A percentile compares a stretch with the other conserved stretches of the same genome.
Evolutionary conservation across 1,140 invertebrate species (phyloP).

Genomic region (Hirudo medicinalis): DNA sequence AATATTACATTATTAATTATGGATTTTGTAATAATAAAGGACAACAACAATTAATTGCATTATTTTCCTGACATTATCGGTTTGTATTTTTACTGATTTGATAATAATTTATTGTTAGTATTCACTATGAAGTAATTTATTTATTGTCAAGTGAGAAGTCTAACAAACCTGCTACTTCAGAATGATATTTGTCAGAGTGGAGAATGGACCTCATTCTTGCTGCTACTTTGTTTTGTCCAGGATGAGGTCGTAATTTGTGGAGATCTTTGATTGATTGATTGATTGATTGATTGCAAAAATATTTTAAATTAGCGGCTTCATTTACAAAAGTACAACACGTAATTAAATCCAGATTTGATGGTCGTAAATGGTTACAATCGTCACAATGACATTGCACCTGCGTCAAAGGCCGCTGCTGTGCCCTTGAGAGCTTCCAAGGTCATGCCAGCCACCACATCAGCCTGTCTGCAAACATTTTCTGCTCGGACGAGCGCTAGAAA

Average conservation of each 20-base stretch:
- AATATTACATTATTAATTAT: no score
- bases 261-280: conserved; percentile 43
- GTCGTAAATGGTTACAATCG: no score
- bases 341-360: not conserved
- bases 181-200: conserved; percentile 55
- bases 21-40: no score
- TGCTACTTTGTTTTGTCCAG: conserved; percentile 54
- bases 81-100: no score
- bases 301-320: no score
- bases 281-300: no score
- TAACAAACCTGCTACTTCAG: conserved; percentile 52
- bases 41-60: no score
- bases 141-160: not conserved
- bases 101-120: not conserved
- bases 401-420: conserved; percentile 56
- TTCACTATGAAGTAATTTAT: not conserved
- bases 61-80: no score
- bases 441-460: conserved; percentile 58
- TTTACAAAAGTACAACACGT: not conserved
- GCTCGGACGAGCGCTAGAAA: conserved; percentile 46
- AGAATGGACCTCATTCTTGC: conserved; percentile 51
- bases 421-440: conserved; percentile 60
- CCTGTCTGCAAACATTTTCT: conserved; percentile 50
- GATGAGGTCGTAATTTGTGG: conserved; percentile 54
- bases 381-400: conserved; percentile 45